phyloP scores from a whole-genome alignment of 2,797 vertebrate genomes.

The Gila robusta region DNA sequence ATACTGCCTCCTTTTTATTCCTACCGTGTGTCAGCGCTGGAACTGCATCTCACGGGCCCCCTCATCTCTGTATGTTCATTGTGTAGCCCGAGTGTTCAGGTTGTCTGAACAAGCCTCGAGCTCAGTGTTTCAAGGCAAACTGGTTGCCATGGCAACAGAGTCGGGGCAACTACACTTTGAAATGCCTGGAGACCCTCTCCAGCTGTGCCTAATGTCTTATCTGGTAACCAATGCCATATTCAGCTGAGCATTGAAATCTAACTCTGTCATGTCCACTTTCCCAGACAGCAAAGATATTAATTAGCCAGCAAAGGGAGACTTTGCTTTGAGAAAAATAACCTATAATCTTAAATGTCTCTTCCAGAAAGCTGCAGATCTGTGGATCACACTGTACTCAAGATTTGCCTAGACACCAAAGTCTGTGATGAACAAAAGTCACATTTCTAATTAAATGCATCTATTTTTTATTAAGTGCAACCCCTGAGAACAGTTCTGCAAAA shows the following conservation, averaged over 20 bases:
- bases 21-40: background rate
- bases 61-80: background rate
- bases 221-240: background rate
- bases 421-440: background rate
- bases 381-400: background rate
- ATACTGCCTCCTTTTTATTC: background rate
- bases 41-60: background rate
- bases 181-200: slow-evolving; percentile 15
- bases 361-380: background rate
- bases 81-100: background rate
- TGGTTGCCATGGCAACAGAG: slow-evolving; percentile 51
- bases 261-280: background rate
- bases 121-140: slow-evolving; percentile 24
- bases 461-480: background rate
- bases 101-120: slow-evolving; percentile 16
- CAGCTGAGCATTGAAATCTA: background rate
- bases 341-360: background rate
- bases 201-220: slow-evolving; percentile 19
- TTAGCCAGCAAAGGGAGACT: slow-evolving; percentile 1
- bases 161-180: slow-evolving; percentile 20
- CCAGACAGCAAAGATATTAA: background rate
- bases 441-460: background rate
- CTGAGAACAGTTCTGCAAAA: background rate
- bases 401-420: background rate
- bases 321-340: background rate